Evolutionary conservation across 2,888 invertebrate species (phyloP).

Genomic region (Octonoba sinensis): DNA sequence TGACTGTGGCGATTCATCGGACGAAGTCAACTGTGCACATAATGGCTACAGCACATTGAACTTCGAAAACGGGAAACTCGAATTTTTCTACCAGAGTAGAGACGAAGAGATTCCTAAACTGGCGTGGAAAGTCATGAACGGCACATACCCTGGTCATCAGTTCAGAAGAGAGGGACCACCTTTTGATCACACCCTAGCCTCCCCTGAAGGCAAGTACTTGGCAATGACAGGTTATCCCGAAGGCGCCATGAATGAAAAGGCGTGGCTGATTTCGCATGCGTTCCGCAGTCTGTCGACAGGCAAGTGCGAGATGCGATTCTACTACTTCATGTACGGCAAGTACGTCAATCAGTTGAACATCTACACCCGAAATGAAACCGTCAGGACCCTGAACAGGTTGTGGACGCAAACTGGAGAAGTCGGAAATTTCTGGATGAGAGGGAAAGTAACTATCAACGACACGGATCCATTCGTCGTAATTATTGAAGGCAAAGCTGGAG

Average conservation of each 20-base stretch:
- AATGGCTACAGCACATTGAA: constrained; percentile 8
- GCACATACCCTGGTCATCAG: constrained; percentile 14
- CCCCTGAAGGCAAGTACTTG: constrained; percentile 50
- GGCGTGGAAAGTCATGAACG: constrained; percentile 45
- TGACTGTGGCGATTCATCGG: constrained; percentile 64
- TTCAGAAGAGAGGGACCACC: constrained; percentile 42
- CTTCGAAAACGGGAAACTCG: constrained; percentile 53
- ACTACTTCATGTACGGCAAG: constrained; percentile 65
- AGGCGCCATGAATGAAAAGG: constrained; percentile 30
- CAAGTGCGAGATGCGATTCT: constrained; percentile 58
- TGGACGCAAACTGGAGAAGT: constrained; percentile 40
- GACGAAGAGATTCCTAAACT: constrained; percentile 15
- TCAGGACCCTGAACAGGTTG: background rate
- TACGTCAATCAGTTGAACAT: constrained; percentile 51
- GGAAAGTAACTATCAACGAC: constrained; percentile 22
- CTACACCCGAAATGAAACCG: constrained; percentile 1
- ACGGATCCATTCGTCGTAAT: constrained; percentile 53
- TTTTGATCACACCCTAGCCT: constrained; percentile 63
- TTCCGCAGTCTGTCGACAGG: constrained; percentile 3
- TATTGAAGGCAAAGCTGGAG: constrained; percentile 55
- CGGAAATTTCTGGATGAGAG: constrained; percentile 63
- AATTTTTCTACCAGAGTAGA: constrained; percentile 21
- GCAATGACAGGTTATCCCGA: constrained; percentile 12
- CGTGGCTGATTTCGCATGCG: constrained; percentile 59
- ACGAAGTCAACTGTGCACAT: constrained; percentile 52